phyloP scores from a whole-genome alignment of 2,888 invertebrate species.

The Actias luna region DNA sequence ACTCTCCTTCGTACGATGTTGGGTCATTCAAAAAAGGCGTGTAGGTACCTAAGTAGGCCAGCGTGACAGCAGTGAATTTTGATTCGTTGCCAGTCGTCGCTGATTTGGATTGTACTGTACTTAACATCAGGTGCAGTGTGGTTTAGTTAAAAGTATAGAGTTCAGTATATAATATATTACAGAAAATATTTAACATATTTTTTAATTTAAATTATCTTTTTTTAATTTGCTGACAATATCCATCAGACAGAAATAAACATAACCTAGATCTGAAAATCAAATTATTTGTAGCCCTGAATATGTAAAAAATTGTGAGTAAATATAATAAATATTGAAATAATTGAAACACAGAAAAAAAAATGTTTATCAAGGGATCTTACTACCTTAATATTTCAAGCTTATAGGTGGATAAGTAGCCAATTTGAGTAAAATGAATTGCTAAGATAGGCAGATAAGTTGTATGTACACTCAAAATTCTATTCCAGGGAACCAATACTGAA shows the following conservation, averaged over 20 bases:
- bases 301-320: not conserved
- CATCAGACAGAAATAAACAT: not conserved
- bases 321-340: not conserved
- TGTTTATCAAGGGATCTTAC: constrained; percentile 43
- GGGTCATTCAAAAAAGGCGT: too few species aligned
- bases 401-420: constrained; percentile 67
- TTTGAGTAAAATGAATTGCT: constrained; percentile 64
- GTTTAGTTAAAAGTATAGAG: too few species aligned
- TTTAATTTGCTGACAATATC: too few species aligned
- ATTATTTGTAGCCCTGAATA: not conserved
- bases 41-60: too few species aligned
- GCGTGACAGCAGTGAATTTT: too few species aligned
- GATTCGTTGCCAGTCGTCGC: too few species aligned
- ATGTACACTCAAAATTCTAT: constrained; percentile 21
- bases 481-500: constrained; percentile 1
- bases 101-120: too few species aligned
- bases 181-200: too few species aligned
- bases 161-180: too few species aligned
- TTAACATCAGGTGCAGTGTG: too few species aligned
- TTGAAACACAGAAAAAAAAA: constrained; percentile 26
- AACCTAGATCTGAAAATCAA: not conserved
- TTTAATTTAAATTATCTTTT: too few species aligned
- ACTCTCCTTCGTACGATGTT: too few species aligned
- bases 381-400: constrained; percentile 59
- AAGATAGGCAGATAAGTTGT: constrained; percentile 56